These are phyloP conservation scores for Pogonomyrmex barbatus DNA, from an alignment of 1,140 invertebrate species.

Conservation along the genomic window DNA sequence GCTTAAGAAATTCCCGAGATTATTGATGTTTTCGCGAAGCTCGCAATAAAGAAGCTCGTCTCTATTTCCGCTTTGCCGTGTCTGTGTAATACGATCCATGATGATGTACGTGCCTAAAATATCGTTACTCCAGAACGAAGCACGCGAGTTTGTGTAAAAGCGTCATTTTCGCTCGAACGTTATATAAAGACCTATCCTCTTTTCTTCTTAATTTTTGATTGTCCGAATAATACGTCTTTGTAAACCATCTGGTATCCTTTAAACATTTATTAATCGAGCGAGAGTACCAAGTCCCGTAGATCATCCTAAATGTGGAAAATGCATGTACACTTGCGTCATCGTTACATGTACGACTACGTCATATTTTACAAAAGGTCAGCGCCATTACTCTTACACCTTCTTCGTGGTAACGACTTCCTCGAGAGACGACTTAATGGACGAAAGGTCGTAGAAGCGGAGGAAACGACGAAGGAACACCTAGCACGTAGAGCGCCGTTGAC, in stretches of 20 bases:
- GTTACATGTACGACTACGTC: slow-evolving; percentile 32
- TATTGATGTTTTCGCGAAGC: slow-evolving; percentile 65
- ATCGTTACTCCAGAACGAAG: neutral
- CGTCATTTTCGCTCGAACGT: neutral
- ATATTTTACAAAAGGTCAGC: slow-evolving; percentile 63
- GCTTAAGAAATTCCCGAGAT: slow-evolving; percentile 65
- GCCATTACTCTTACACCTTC: slow-evolving; percentile 61
- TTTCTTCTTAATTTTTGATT: neutral
- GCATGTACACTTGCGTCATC: slow-evolving; percentile 21
- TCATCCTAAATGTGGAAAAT: slow-evolving; percentile 13
- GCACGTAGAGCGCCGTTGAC: slow-evolving; percentile 34
- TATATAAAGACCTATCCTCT: neutral
- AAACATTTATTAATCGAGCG: slow-evolving; percentile 2
- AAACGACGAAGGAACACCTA: slow-evolving; percentile 35
- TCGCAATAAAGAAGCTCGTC: slow-evolving; percentile 55
- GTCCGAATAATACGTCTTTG: neutral
- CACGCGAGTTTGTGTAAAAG: slow-evolving; percentile 17
- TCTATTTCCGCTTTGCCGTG: slow-evolving; percentile 20
- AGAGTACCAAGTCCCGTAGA: neutral
- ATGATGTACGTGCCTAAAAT: slow-evolving; percentile 58
- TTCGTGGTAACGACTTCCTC: slow-evolving; percentile 49
- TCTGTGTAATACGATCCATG: slow-evolving; percentile 28
- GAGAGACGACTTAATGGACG: slow-evolving; percentile 65
- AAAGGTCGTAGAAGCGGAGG: slow-evolving; percentile 59
- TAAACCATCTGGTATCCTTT: neutral